Evolutionary conservation across 2,113 vertebrate genomes (phyloP).

Genomic region (Thinocorus orbignyianus): DNA sequence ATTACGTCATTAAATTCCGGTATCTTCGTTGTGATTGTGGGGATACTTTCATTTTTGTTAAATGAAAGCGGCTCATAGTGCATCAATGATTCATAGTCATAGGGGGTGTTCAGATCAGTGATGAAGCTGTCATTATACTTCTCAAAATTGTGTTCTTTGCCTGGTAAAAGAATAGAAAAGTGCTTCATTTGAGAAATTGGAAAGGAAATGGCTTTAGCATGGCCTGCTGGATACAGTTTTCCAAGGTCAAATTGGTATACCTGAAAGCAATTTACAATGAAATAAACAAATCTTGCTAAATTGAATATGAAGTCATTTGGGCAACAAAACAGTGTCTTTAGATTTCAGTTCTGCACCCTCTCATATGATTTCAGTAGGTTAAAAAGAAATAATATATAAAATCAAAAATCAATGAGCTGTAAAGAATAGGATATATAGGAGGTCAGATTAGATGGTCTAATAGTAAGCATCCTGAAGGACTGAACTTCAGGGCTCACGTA

Average conservation of each 20-base stretch:
- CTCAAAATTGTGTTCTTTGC: constrained; percentile 81
- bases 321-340: neutral
- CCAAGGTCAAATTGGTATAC: neutral
- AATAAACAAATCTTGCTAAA: no score
- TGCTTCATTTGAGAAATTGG: neutral
- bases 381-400: neutral
- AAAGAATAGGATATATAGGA: neutral
- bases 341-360: neutral
- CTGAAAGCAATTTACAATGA: neutral
- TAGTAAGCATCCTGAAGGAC: neutral
- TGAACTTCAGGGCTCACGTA: neutral
- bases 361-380: neutral
- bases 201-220: neutral
- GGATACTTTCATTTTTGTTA: constrained; percentile 83
- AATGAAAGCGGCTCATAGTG: constrained; percentile 89
- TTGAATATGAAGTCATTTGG: no score
- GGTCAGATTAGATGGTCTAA: neutral
- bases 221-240: neutral
- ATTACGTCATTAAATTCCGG: constrained; percentile 85
- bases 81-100: constrained; percentile 93
- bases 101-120: constrained; percentile 90
- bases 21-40: constrained; percentile 91
- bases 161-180: constrained; percentile 64
- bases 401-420: neutral
- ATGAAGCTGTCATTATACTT: constrained; percentile 82